Base-by-base conservation (phyloP, 1,140 invertebrate genomes). In the Conopomorpha cramerella region DNA sequence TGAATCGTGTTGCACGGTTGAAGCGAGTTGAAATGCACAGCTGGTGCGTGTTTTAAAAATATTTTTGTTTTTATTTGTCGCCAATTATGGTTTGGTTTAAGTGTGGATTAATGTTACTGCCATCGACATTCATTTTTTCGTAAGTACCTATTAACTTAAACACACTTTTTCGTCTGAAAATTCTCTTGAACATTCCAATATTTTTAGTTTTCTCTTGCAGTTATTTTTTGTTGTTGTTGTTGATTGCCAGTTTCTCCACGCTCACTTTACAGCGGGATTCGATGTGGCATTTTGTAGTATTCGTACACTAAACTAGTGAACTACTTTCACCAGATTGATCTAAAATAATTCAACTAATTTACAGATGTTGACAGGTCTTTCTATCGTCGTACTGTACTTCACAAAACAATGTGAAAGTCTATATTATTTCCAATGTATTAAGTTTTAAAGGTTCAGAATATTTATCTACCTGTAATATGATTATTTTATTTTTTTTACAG, bases 1-100 rank as follows among this genome's bases (percentile, higher is more conserved):
- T n/a, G n/a, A n/a, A n/a, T n/a, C n/a, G n/a, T n/a, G n/a, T n/a
- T 23, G 10, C 19, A 23, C 19, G 4, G 4, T 23, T 23, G 19
- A 23, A 23, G 10, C 19, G 10, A 23, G 19, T 23, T 10, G 19
- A 23, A 23, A 23, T 6, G 4, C 19, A 23, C n/a, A n/a, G n/a
- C n/a, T n/a, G n/a, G n/a, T n/a, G n/a, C n/a, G n/a, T n/a, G n/a
- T n/a, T n/a, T 23, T 23, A 23, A 23, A 23, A 10, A 23, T 23
- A 6, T 23, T 6, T 4, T 23, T 23, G 10, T 23, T 23, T 23
- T 42, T 34, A 28, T 36, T 43, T 36, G 10, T 36, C 29, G 25
- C 16, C 41, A 55, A 68, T 55, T 61, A 74, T 74, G 70, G 58
- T 67, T 50, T 53, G 68, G 51, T 74, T 71, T 48, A 68, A 65